Base-by-base conservation (phyloP, 2,113 vertebrate species). In the Xiphophorus maculatus region DNA sequence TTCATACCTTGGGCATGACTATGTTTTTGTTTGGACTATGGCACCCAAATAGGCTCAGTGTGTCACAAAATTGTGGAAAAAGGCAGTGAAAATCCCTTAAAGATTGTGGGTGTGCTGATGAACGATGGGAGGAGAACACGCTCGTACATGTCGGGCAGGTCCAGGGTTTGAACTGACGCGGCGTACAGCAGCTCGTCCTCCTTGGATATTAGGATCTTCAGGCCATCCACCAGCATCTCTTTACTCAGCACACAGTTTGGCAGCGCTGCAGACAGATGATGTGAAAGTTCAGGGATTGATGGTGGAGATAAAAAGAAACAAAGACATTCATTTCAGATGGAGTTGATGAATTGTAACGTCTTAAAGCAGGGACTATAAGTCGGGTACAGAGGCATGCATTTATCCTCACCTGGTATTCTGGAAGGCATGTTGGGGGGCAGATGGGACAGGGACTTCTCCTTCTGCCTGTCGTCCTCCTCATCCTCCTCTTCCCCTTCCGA, bases 121-220 rank as follows among this genome's bases (percentile, higher is more conserved):
- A 37, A 35, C 5, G 19, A 19, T 6, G n/a, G 54, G 33, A 44
- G 37, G 15, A 4, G 22, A 32, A 63, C 11, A 0, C 12, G 62
- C 69, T 42, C 96, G 95, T 94, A 98, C 98, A 99, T 98, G 89
- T 98, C 97, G 0, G 98, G 97, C 54, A 97, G 94, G 77, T 98
- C 97, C 88, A 99, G 94, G 19, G 95, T 97, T 88, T 96, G 95
- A 74, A 98, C 96, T 0, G 95, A 96, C 79, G 97, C 98, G 0
- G 97, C 97, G 0, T 99, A 99, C 19, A 99, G 95, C 88, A 99
- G 92, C 81, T 97, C 96, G 69, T 99, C 98, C 84, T 98, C 97
- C 85, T 98, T 98, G 67, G 97, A 97, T 81, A 98, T 97, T 64
- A 99, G 94, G 88, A 99, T 96, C 54, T 96, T 97, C 66, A 99